Evolutionary conservation across 2,113 vertebrate species (phyloP), one percentile per base, ranked within the genome.

Genomic region (Grallaria varia): DNA sequence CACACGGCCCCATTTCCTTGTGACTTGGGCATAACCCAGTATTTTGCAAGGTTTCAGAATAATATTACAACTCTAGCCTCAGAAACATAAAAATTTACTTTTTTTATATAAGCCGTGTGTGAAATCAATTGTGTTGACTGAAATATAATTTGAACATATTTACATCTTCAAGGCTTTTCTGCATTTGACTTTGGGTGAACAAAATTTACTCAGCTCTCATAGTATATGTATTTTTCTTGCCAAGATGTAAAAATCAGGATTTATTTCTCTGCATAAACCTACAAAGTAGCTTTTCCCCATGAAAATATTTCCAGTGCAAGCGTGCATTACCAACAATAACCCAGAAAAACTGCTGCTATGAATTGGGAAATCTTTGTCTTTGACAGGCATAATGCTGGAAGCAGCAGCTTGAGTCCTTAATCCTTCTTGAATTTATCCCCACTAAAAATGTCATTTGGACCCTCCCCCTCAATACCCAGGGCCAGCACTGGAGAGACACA

Each of bases 401-500:
- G 39, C 14, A n/a, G 14, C 0, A 6, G 17, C 11, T 71, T 3
- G 44, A 49, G 18, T 28, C 71, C 72, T 52, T 22, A 5, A 23
- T 2, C 55, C n/a, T 68, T 49, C 39, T 11, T 39, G 21, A 60
- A n/a, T 86, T 69, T 16, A 21, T 24, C 71, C 27, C 14, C 30
- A 14, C 27, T 49, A 59, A 31, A 62, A 55, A 31, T 6, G 22
- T 1, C 9, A 3, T 15, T 75, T 68, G 15, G 42, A 31, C 10
- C 6, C 27, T 84, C 6, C 27, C 37, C 37, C 59, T 62, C 59
- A 62, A 28, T 28, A 35, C 35, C 42, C 85, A 59, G 55, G 62
- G 31, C 66, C 6, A 55, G 10, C 21, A 47, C 0, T 39, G 10
- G 5, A 73, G 47, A 24, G 35, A 56, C 45, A 73, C 0, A 3